phyloP scores from a whole-genome alignment of 1,140 invertebrate species.

The Elysia chlorotica region DNA sequence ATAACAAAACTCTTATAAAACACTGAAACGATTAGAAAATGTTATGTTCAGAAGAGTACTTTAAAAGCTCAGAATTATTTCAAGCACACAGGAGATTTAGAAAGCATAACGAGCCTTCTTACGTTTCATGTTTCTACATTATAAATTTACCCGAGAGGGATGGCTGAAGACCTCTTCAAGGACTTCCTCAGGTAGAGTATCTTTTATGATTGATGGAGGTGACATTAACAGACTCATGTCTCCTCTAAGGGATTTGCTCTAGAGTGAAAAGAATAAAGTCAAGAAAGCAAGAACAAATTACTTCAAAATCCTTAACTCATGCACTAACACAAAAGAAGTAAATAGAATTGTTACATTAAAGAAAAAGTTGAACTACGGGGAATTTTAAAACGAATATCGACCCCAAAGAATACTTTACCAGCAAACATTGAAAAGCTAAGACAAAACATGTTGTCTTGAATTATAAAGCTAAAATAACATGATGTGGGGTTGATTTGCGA shows the following conservation, averaged over 20 bases:
- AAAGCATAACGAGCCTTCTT: too few relatives aligned
- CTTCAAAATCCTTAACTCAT: too few relatives aligned
- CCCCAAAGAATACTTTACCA: not conserved
- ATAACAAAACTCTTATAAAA: not conserved
- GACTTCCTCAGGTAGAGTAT: constrained; percentile 62
- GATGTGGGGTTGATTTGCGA: too few relatives aligned
- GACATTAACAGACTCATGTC: constrained; percentile 83
- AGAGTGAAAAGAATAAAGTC: constrained; percentile 28
- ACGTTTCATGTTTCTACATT: too few relatives aligned
- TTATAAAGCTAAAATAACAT: too few relatives aligned
- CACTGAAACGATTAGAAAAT: not conserved
- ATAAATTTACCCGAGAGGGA: constrained; percentile 33
- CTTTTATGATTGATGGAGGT: constrained; percentile 78
- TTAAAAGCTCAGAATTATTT: too few relatives aligned
- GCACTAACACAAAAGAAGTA: too few relatives aligned
- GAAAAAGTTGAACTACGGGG: too few relatives aligned
- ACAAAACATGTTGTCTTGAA: not conserved
- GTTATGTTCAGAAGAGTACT: too few relatives aligned
- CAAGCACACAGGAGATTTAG: not conserved
- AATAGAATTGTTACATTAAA: too few relatives aligned
- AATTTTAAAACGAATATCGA: too few relatives aligned
- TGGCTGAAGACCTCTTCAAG: constrained; percentile 52
- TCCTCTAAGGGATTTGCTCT: constrained; percentile 83
- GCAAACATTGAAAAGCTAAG: not conserved
- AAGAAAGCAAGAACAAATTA: too few relatives aligned